Evolutionary conservation across 2,888 invertebrate genomes (phyloP), one percentile per base, ranked within the genome.

Genomic region (Linhomoeus sp.): DNA sequence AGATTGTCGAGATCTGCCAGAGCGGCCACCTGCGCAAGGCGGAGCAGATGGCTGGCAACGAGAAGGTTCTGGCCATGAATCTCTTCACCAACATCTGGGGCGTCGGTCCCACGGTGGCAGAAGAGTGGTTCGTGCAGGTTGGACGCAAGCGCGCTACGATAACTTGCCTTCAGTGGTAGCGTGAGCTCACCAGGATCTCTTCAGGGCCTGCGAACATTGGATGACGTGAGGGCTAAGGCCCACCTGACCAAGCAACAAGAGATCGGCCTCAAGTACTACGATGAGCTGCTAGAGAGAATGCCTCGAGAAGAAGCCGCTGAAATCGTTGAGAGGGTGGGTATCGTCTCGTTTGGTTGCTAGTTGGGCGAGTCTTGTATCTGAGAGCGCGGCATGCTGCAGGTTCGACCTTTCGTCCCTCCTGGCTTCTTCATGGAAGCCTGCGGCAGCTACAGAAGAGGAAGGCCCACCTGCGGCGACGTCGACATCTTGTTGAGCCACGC

Each of bases 11-110:
- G 56, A 69, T 72, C 33, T 55, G 66, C 3, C 64, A 69, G 49
- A 68, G 66, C 53, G 72, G 72, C 19, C 60, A 62, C 33, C 55
- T 72, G 26, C 51, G 67, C 19, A 72, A 71, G 58, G 62, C 70
- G 40, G 64, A 67, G 43, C 68, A 70, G 51, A 58, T 72, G 35
- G 63, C 64, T 48, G 58, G 60, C 2, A 60, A 56, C 49, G 69
- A 69, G 42, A 62, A 65, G 42, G 55, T 64, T 1, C 52, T 56
- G 48, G 59, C 64, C 1, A 52, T 72, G 20, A 63, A 66, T 36
- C 53, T 68, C 37, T 71, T 72, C 52, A 65, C 61, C 24, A 60
- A 66, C 51, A 61, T 72, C 2, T 72, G 71, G 70, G 72, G 72
- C 26, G 70, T 66, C 37, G 71, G 71, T 1, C 66, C 70, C 1